A percentile compares a stretch with the other conserved stretches of the same genome.
Evolutionary conservation across 2,797 vertebrate species (phyloP).

Genomic region (Lagodon rhomboides): DNA sequence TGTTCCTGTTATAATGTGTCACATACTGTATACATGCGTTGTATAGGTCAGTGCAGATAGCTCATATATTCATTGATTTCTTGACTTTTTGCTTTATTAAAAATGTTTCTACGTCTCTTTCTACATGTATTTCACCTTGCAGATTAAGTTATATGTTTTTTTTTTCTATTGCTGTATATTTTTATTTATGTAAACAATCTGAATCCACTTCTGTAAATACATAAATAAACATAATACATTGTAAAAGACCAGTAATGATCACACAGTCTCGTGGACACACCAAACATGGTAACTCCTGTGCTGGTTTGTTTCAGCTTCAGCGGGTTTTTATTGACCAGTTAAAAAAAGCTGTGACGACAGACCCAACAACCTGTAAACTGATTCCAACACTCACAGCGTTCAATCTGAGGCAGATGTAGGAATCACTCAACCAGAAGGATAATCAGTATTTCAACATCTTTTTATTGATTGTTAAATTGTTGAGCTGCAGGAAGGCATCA

Average conservation of each 20-base stretch:
- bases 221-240: background rate
- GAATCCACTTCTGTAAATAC: conserved; percentile 2
- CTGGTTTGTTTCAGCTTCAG: conserved; percentile 31
- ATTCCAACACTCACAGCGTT: background rate
- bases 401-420: background rate
- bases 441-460: background rate
- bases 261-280: conserved; percentile 2
- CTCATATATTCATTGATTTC: too few relatives aligned
- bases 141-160: too few relatives aligned
- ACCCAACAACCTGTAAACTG: conserved; percentile 13
- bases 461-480: background rate
- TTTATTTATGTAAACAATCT: background rate
- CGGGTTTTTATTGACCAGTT: conserved; percentile 50
- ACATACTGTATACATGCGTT: too few relatives aligned
- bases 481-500: background rate
- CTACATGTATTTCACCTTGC: too few relatives aligned
- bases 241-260: background rate
- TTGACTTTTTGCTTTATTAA: too few relatives aligned
- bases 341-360: conserved; percentile 32
- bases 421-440: background rate
- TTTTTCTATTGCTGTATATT: background rate
- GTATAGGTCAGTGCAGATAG: too few relatives aligned
- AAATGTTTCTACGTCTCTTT: background rate
- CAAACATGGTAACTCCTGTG: conserved; percentile 34
- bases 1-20: too few relatives aligned